These are phyloP conservation scores for Siphamia tubifer DNA, from an alignment of 2,113 vertebrate species.

Conservation along the genomic window DNA sequence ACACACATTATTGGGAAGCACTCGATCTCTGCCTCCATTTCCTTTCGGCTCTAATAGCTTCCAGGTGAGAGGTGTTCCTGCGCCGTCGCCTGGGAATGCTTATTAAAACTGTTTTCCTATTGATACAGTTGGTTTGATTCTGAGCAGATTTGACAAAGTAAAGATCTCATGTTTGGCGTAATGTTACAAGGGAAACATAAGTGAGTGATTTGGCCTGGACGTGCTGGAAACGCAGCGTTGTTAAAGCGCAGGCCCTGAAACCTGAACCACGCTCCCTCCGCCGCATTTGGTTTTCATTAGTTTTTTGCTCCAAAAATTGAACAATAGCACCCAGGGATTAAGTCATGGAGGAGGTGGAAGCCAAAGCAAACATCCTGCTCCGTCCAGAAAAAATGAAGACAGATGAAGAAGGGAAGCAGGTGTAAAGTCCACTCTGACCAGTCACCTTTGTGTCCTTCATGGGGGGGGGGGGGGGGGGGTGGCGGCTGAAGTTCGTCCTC, in stretches of 20 bases:
- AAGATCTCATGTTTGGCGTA: conserved; percentile 82
- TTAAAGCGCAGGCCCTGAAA: conserved; percentile 75
- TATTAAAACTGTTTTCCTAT: conserved; percentile 80
- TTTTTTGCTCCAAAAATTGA: conserved; percentile 63
- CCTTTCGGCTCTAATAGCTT: conserved; percentile 76
- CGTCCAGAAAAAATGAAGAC: conserved; percentile 71
- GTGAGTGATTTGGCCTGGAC: conserved; percentile 72
- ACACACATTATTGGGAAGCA: conserved; percentile 70
- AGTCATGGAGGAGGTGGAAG: conserved; percentile 72
- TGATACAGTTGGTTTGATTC: conserved; percentile 78
- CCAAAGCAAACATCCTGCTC: conserved; percentile 83
- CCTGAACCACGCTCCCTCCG: conserved; percentile 40
- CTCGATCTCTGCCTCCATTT: conserved; percentile 74
- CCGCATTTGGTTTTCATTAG: conserved; percentile 82
- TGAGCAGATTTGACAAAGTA: conserved; percentile 79
- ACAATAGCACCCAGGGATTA: conserved; percentile 81
- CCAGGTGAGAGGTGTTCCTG: conserved; percentile 77
- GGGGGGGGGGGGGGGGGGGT: conserved; percentile 63
- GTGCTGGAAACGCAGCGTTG: conserved; percentile 70
- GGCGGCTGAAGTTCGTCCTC: background rate
- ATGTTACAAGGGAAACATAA: conserved; percentile 79
- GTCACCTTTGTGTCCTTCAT: conserved; percentile 18
- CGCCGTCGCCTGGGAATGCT: conserved; percentile 65
- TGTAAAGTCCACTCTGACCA: conserved; percentile 66
- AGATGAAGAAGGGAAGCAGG: conserved; percentile 77